These are phyloP conservation scores for Parnassius smintheus DNA, from an alignment of 2,888 invertebrate genomes.

Conservation along the genomic window DNA sequence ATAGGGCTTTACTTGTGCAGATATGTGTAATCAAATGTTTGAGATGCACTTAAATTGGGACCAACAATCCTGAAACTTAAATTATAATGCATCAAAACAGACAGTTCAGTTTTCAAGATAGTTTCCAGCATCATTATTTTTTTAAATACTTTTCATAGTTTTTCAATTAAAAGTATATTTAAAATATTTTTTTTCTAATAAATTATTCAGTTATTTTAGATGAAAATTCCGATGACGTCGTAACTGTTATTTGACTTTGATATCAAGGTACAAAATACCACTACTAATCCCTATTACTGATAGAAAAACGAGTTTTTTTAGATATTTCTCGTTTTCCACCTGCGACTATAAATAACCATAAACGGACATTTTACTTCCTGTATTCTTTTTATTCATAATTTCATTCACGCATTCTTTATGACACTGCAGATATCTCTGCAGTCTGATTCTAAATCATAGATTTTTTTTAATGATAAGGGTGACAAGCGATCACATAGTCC, in stretches of 20 bases:
- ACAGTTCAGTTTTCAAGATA: background rate
- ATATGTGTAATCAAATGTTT: background rate
- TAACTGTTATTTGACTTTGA: no score
- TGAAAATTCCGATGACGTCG: no score
- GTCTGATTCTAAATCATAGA: background rate
- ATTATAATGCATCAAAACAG: background rate
- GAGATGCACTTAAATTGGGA: background rate
- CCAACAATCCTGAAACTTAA: background rate
- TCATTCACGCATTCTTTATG: background rate
- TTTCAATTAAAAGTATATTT: no score
- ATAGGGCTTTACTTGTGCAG: background rate
- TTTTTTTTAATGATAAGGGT: background rate
- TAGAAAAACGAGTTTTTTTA: slow-evolving; percentile 5
- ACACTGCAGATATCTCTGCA: slow-evolving; percentile 1
- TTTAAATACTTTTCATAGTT: no score
- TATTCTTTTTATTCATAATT: slow-evolving; percentile 1
- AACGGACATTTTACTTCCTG: background rate
- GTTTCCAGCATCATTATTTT: no score
- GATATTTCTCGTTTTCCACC: slow-evolving; percentile 11
- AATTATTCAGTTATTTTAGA: no score
- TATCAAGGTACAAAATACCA: no score
- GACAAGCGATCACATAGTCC: no score
- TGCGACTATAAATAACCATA: slow-evolving; percentile 7
- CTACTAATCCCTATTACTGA: no score
- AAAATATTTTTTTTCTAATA: no score